Evolutionary conservation across 2,797 vertebrate species (phyloP), one percentile per base, ranked within the genome.

Genomic region (Chelon labrosus): DNA sequence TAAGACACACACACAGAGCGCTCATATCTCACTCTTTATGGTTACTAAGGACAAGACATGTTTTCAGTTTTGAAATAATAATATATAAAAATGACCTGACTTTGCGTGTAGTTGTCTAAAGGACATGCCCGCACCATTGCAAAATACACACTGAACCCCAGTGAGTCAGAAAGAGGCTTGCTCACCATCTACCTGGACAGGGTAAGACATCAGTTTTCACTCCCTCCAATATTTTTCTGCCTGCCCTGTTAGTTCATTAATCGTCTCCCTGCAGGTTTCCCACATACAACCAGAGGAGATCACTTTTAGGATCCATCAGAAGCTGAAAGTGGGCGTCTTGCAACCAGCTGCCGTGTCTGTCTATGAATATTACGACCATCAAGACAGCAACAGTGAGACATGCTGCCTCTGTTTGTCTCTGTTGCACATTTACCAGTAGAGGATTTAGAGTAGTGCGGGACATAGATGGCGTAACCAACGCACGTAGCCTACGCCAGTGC

Each of bases 141-240:
- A 47, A 94, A 91, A 58, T 96, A 88, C 63, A 93, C 94, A 70
- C 66, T 93, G 77, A 69, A 86, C 58, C 88, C 52, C 1, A 60
- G 44, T 1, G 69, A 90, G 27, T 89, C 94, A 20, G 90, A 92
- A 14, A 93, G 80, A 76, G 91, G 92, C 61, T 95, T 93, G 0
- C 80, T 97, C 67, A 90, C 95, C 75, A 89, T 97, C 65, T 95
- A 96, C 86, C 62, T 97, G 63, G 88, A 95, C 75, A 96, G 94
- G 94, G 96, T 96, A 79, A 51, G 47, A 9, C 2, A 22, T 37
- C n/a, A 35, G 11, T 17, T 42, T 54, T 0, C 0, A 22, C 42
- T 0, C 16, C 0, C 41, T 38, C 1, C 6, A 6, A 0, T 4
- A 7, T 12, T 22, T 41, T 7, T 50, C 22, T 46, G 12, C 0